Evolutionary conservation across 1,140 invertebrate genomes (phyloP).

Genomic region (Rhopalosiphum maidis): DNA sequence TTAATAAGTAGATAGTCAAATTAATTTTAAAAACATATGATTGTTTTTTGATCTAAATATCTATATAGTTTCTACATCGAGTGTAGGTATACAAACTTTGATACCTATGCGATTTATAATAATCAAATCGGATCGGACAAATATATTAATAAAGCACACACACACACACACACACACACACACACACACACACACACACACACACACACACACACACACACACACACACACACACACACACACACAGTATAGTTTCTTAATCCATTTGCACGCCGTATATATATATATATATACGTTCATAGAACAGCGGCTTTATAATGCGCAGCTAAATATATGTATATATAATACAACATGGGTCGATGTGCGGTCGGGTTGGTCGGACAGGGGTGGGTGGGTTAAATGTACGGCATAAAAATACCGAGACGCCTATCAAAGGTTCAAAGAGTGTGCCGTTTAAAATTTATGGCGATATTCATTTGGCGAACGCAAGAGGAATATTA

Average conservation of each 20-base stretch:
- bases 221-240: too few relatives aligned
- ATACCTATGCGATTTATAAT: neutral
- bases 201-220: neutral
- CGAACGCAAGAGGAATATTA: slow-evolving; percentile 8
- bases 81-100: neutral
- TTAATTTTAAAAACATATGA: neutral
- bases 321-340: neutral
- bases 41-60: neutral
- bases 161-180: too few relatives aligned
- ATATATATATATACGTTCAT: neutral
- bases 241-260: neutral
- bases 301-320: neutral
- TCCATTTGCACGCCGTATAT: neutral
- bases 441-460: slow-evolving; percentile 42
- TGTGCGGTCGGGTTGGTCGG: too few relatives aligned
- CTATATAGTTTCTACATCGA: neutral
- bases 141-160: neutral
- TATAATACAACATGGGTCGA: neutral
- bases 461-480: slow-evolving; percentile 49
- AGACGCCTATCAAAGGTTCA: slow-evolving; percentile 55
- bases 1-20: neutral
- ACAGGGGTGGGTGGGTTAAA: neutral
- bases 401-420: slow-evolving; percentile 49
- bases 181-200: too few relatives aligned
- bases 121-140: neutral